Evolutionary conservation across 2,113 vertebrate species (phyloP).

Genomic region (Antechinus flavipes): DNA sequence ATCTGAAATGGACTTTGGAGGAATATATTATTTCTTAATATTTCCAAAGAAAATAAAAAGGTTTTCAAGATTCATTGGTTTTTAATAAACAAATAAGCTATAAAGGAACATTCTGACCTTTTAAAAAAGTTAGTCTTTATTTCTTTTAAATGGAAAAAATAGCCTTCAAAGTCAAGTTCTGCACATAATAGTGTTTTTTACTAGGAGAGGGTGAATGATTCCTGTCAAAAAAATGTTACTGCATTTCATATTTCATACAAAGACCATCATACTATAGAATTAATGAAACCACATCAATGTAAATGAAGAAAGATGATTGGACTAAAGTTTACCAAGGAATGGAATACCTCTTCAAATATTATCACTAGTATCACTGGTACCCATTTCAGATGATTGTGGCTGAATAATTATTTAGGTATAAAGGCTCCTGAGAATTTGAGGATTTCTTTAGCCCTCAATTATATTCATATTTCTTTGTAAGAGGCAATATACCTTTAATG

Average conservation of each 20-base stretch:
- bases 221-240: slow-evolving; percentile 23
- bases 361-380: background rate
- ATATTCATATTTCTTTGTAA: background rate
- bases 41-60: background rate
- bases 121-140: slow-evolving; percentile 62
- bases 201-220: slow-evolving; percentile 33
- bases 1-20: background rate
- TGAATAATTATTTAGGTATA: background rate
- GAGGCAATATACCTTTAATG: background rate
- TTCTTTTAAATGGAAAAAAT: slow-evolving; percentile 59
- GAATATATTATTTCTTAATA: background rate
- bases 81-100: slow-evolving; percentile 50
- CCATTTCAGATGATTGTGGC: slow-evolving; percentile 6
- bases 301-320: slow-evolving; percentile 30
- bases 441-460: background rate
- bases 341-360: background rate
- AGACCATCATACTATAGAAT: slow-evolving; percentile 18
- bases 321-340: slow-evolving; percentile 12
- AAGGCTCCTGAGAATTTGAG: background rate
- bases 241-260: slow-evolving; percentile 10
- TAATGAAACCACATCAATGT: background rate
- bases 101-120: slow-evolving; percentile 57
- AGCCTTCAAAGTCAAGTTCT: slow-evolving; percentile 22
- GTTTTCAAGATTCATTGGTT: slow-evolving; percentile 25
- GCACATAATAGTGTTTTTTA: slow-evolving; percentile 15